These are phyloP conservation scores for Pseudomyrmex pallidus DNA, from an alignment of 1,140 invertebrate species.

Conservation along the genomic window DNA sequence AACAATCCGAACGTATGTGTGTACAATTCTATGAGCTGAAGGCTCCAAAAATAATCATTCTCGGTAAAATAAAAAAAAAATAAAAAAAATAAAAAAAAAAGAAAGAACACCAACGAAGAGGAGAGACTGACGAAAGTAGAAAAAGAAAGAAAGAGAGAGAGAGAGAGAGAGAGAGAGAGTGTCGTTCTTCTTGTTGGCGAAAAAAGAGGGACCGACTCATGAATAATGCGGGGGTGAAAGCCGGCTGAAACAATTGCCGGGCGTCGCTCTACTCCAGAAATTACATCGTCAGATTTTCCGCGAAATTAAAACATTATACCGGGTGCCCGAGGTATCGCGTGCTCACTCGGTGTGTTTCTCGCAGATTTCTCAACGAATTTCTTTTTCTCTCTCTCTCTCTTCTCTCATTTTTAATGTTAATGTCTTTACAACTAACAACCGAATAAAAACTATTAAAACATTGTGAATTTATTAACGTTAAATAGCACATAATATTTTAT, in stretches of 20 bases:
- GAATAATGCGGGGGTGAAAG: slow-evolving; percentile 75
- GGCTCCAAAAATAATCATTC: slow-evolving; percentile 36
- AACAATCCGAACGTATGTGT: slow-evolving; percentile 7
- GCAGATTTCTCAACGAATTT: slow-evolving; percentile 32
- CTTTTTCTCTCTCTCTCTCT: background rate
- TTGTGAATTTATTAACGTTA: background rate
- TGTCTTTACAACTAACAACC: slow-evolving; percentile 1
- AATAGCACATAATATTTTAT: background rate
- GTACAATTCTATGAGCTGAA: slow-evolving; percentile 28
- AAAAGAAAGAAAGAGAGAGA: background rate
- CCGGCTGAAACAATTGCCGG: slow-evolving; percentile 76
- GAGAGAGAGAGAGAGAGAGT: slow-evolving; percentile 14
- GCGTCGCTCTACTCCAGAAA: slow-evolving; percentile 74
- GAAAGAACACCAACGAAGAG: background rate
- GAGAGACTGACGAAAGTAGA: background rate
- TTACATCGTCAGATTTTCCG: slow-evolving; percentile 77
- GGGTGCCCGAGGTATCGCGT: slow-evolving; percentile 39
- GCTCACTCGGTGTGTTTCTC: background rate
- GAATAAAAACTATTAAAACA: slow-evolving; percentile 21
- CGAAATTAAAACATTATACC: slow-evolving; percentile 75
- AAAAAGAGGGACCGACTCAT: slow-evolving; percentile 69
- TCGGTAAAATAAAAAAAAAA: slow-evolving; percentile 13
- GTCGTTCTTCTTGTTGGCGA: slow-evolving; percentile 54
- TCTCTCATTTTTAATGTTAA: slow-evolving; percentile 43
- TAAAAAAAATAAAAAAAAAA: background rate